Percentiles rank a stretch among this genome's conserved stretches.
Conservation (phyloP, 2,888 invertebrate species). For the Ommatoiulus sabulosus region DNA sequence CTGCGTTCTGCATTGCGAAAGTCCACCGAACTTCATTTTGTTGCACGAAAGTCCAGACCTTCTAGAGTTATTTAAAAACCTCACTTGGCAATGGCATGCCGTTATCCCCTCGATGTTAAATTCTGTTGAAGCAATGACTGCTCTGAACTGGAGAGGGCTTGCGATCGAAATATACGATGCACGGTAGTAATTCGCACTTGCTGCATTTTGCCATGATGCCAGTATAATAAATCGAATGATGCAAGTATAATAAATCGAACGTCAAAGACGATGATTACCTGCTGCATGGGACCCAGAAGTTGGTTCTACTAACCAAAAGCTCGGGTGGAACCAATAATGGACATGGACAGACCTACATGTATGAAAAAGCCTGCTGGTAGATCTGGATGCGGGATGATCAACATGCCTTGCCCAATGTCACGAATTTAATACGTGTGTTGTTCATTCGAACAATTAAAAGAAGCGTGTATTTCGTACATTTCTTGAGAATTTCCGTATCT, state of each 20-base stretch:
- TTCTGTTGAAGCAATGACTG: too few relatives aligned
- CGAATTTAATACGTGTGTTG: not conserved
- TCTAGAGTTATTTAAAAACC: not conserved
- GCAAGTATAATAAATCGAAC: too few relatives aligned
- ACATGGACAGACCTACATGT: not conserved
- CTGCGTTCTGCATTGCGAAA: not conserved
- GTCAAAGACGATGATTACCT: too few relatives aligned
- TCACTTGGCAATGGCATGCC: too few relatives aligned
- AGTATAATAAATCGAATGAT: too few relatives aligned
- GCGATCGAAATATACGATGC: not conserved
- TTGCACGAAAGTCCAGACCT: not conserved
- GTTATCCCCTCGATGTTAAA: too few relatives aligned
- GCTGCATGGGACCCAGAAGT: not conserved
- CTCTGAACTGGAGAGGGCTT: not conserved
- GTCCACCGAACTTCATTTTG: not conserved
- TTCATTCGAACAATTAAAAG: not conserved
- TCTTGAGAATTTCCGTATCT: not conserved
- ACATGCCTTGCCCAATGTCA: not conserved
- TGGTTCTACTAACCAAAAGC: not conserved
- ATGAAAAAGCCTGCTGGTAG: not conserved
- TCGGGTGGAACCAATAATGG: not conserved
- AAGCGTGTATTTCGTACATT: not conserved
- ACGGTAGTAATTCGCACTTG: too few relatives aligned
- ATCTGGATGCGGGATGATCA: not conserved
- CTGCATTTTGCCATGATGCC: too few relatives aligned